A percentile compares a stretch with the other conserved stretches of the same genome.
Conservation (phyloP, 2,113 vertebrate species). For the Stegostoma tigrinum region DNA sequence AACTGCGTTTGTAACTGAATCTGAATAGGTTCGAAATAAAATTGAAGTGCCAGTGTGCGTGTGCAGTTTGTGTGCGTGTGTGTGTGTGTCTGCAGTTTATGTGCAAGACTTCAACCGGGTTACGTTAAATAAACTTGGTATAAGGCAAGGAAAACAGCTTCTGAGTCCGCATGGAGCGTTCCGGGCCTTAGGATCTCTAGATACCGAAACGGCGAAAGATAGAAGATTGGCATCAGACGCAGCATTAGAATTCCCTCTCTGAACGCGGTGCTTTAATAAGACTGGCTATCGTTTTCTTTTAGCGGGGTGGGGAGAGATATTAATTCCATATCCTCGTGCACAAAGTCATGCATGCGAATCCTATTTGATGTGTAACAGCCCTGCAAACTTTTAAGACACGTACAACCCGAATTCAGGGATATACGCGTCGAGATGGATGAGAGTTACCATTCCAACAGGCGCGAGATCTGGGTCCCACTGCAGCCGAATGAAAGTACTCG, state of each 20-base stretch:
- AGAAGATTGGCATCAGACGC: constrained; percentile 7
- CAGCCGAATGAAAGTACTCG: background rate
- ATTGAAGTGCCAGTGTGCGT: background rate
- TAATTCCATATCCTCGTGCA: background rate
- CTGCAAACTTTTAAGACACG: background rate
- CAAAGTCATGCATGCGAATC: background rate
- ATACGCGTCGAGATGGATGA: background rate
- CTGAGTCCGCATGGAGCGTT: too few species aligned
- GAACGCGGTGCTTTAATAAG: background rate
- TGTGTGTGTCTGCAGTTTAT: background rate
- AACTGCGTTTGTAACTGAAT: background rate
- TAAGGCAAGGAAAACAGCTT: background rate
- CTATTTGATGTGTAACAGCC: background rate
- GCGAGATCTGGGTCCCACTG: too few species aligned
- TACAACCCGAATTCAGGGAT: background rate
- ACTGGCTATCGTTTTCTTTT: background rate
- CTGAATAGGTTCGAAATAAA: background rate
- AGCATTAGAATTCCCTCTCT: background rate
- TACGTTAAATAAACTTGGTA: background rate
- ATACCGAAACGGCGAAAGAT: background rate
- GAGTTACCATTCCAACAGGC: background rate
- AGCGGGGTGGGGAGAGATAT: background rate
- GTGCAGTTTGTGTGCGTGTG: background rate
- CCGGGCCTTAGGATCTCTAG: background rate
- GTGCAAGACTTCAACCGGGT: background rate